Percentiles rank a stretch among this genome's conserved stretches.
Evolutionary conservation across 2,888 invertebrate genomes (phyloP).

Genomic region (Leptopterna dolabrata): DNA sequence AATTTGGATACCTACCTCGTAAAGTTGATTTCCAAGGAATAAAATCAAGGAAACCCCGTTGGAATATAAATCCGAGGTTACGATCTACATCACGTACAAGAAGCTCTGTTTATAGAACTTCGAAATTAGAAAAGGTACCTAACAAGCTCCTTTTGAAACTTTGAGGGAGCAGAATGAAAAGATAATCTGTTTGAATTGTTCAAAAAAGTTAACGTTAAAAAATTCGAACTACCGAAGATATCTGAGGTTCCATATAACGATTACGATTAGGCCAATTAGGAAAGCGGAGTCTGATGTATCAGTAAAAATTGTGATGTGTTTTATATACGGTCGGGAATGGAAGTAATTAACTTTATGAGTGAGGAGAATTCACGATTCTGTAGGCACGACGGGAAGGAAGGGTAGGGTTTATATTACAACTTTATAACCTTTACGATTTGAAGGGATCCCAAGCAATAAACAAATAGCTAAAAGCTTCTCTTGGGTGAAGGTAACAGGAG

Average conservation of each 20-base stretch:
- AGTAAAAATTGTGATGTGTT: slow-evolving; percentile 1
- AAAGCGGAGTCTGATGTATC: neutral
- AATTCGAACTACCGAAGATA: neutral
- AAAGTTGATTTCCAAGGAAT: neutral
- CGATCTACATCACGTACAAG: neutral
- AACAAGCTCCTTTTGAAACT: neutral
- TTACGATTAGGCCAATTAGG: neutral
- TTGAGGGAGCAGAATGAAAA: neutral
- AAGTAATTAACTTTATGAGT: slow-evolving; percentile 16
- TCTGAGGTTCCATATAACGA: neutral
- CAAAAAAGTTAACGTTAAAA: slow-evolving; percentile 1
- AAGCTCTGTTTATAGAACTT: neutral
- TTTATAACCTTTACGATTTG: slow-evolving; percentile 31
- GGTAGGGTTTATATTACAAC: slow-evolving; percentile 31
- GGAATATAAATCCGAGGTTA: neutral
- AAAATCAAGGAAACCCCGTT: neutral
- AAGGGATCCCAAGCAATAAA: slow-evolving; percentile 30
- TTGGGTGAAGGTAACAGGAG: neutral
- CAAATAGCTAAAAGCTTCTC: slow-evolving; percentile 40
- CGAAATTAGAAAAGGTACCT: neutral
- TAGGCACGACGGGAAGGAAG: neutral
- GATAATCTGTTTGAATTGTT: neutral
- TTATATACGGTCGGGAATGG: neutral
- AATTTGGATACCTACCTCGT: neutral
- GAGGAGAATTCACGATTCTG: neutral